These are phyloP conservation scores for Hydrophis major DNA, from an alignment of 2,797 vertebrate species.

Conservation along the genomic window DNA sequence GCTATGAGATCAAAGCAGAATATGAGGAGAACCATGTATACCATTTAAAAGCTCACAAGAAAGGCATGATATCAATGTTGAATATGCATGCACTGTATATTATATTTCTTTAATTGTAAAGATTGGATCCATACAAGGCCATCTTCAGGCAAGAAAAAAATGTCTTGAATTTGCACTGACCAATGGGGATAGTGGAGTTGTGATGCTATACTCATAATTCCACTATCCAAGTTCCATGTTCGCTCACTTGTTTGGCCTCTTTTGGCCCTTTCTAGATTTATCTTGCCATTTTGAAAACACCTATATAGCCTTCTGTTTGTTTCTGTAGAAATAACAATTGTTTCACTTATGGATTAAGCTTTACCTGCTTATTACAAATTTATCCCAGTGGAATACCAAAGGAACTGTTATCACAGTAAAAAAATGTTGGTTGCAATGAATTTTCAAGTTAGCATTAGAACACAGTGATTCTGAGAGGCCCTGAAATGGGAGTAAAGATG, in stretches of 20 bases:
- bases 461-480: accelerated
- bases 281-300: not conserved
- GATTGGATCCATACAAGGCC: not conserved
- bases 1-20: not conserved
- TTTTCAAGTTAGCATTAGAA: constrained; percentile 13
- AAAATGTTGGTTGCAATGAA: not conserved
- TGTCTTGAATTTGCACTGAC: not conserved
- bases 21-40: not conserved
- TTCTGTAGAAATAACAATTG: not conserved
- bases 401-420: not conserved
- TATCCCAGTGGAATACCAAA: not conserved
- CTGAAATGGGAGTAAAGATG: not conserved
- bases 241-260: too few relatives aligned
- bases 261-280: not conserved
- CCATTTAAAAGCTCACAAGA: not conserved
- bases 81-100: not conserved
- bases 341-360: not conserved
- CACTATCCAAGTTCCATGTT: not conserved
- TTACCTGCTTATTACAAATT: not conserved
- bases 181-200: too few relatives aligned
- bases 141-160: not conserved
- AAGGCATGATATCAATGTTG: not conserved
- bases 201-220: not conserved
- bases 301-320: not conserved
- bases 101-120: constrained; percentile 12